Conservation (phyloP, 1,140 invertebrate species). For the Stegodyphus mimosarum region DNA sequence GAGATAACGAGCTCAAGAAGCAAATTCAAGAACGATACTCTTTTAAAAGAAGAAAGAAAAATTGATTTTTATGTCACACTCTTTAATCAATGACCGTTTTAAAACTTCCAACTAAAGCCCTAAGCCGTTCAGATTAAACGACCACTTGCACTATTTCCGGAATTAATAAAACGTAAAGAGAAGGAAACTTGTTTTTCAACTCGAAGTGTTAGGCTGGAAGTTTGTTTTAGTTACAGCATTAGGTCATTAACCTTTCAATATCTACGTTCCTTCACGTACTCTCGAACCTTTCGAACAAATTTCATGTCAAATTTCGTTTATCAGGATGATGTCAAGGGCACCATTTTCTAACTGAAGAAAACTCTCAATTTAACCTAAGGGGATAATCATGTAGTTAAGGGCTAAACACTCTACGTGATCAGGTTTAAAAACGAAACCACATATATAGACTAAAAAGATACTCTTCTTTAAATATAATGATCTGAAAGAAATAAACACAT, state of each 20-base stretch:
- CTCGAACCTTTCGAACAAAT: constrained; percentile 18
- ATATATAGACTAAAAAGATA: too few relatives aligned
- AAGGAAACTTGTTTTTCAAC: neutral
- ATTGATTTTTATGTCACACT: too few relatives aligned
- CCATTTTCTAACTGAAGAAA: neutral
- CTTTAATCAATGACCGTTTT: neutral
- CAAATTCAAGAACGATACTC: too few relatives aligned
- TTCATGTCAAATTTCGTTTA: constrained; percentile 9
- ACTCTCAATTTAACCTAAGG: neutral
- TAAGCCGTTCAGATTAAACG: constrained; percentile 3
- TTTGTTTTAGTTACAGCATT: too few relatives aligned
- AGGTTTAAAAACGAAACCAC: too few relatives aligned
- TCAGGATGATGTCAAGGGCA: neutral
- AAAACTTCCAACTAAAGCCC: neutral
- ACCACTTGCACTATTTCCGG: constrained; percentile 34
- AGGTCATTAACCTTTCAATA: constrained; percentile 32
- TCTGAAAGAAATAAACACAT: too few relatives aligned
- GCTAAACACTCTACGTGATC: too few relatives aligned
- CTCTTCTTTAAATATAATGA: too few relatives aligned
- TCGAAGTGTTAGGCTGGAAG: too few relatives aligned
- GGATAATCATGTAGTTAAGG: too few relatives aligned
- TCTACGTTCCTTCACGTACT: constrained; percentile 4
- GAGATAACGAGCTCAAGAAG: too few relatives aligned
- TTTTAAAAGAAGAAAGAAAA: too few relatives aligned
- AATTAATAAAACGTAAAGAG: constrained; percentile 18